Evolutionary conservation across 2,888 invertebrate species (phyloP), one percentile per base, ranked within the genome.

Genomic region (Heterodera filipjevi): DNA sequence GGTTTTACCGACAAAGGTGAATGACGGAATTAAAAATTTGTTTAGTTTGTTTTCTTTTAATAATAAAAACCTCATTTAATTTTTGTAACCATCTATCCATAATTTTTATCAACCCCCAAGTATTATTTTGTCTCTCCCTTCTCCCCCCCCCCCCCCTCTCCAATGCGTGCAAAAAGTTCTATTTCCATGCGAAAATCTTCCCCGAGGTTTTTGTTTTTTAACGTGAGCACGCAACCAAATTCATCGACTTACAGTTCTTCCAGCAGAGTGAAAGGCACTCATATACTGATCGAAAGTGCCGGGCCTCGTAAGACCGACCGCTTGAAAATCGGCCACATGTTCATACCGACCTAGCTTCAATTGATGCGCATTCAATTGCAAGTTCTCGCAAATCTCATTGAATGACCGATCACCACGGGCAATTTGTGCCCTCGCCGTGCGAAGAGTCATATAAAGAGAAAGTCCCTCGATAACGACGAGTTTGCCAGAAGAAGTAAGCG

Each of bases 201-300:
- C n/a, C n/a, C n/a, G n/a, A n/a, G n/a, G n/a, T n/a, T n/a, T n/a
- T n/a, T n/a, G n/a, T 14, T 49, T 49, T 49, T 14, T 19, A 49
- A 8, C 16, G 22, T 22, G 2, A 16, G 19, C 16, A 53, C 12
- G 22, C 2, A 53, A 22, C 22, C 19, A 73, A 27, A 44, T 33
- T 72, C n/a, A 30, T 64, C 30, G 14, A 79, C 66, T 64, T 35
- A 81, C 81, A 35, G 49, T 46, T 70, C 75, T 70, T 46, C 81
- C 81, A 30, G 73, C 72, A n/a, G 49, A 49, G 16, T 59, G 30
- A 1, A 84, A 82, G 0, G 86, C 86, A 14, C 81, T 77, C 3
- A 84, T 79, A 74, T 85, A 85, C 72, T 84, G 85, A 30, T 86
- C 85, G 33, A 86, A 85, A 14, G 82, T 33, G 27, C 46, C 49